A percentile compares a stretch with the other conserved stretches of the same genome.
Conservation (phyloP, 2,888 invertebrate species). For the Acrocyrtus sp. region DNA sequence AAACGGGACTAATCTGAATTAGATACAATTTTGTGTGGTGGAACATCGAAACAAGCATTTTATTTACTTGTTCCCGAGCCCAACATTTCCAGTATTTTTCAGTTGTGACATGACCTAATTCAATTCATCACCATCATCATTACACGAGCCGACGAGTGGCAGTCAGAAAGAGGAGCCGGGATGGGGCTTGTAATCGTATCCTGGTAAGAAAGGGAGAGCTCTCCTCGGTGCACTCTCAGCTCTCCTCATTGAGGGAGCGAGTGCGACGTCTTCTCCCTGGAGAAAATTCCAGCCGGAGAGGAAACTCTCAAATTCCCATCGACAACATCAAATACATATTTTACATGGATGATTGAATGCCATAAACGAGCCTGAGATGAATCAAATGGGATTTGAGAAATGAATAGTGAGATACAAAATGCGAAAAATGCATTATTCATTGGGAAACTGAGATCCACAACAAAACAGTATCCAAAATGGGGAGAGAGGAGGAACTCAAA, state of each 20-base stretch:
- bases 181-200: neutral
- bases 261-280: conserved; percentile 34
- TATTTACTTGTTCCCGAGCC: no score
- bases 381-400: neutral
- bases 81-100: neutral
- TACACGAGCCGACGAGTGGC: conserved; percentile 12
- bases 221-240: neutral
- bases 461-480: no score
- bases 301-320: conserved; percentile 50
- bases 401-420: no score
- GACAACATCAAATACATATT: conserved; percentile 54
- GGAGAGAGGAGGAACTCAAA: no score
- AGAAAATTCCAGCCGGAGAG: conserved; percentile 11
- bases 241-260: conserved; percentile 6
- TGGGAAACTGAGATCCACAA: no score
- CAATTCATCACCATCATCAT: conserved; percentile 48
- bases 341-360: conserved; percentile 53
- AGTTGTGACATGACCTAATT: conserved; percentile 50
- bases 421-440: no score
- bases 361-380: conserved; percentile 13
- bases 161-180: conserved; percentile 8
- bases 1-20: conserved; percentile 17
- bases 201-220: neutral
- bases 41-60: no score
- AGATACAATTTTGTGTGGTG: neutral